Base-by-base conservation (phyloP, 2,888 invertebrate genomes). In the Spodoptera exigua region DNA sequence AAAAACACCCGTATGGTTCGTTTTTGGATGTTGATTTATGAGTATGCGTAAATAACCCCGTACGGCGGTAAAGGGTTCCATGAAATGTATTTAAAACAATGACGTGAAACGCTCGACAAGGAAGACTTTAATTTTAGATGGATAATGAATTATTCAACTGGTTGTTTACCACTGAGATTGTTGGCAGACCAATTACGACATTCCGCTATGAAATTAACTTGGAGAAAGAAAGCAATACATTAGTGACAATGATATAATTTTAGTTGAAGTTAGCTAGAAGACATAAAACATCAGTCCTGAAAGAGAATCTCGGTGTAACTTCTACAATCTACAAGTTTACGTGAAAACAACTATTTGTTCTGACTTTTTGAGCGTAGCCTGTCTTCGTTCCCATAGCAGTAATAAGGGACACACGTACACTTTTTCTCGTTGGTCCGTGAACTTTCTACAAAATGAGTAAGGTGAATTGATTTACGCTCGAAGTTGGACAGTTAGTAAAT, bases 401-500 rank as follows among this genome's bases (percentile, higher is more conserved):
- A 75, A 73, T 76, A 82, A 71, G 75, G 61, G 72, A 61, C 66
- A 68, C 66, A 52, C 44, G 61, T 55, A 67, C 21, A 62, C 76
- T 69, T 21, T 77, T 79, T 74, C 70, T 74, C 70, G 70, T 74
- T 74, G 66, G 60, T 52, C 69, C 66, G 52, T 35, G 59, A 74
- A 72, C 46, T 63, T 57, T 64, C 63, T 60, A 61, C 69, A 73
- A 75, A 79, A 80, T 63, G 60, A 63, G 60, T 56, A 56, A 66
- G 72, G 72, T 71, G 74, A 84, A 83, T 86, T 86, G 86, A 84
- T 86, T 85, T 84, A 85, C 80, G 76, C 70, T 60, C 46, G 54
- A 83, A 85, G 77, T 85, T 84, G 67, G 83, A 86, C 85, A 81
- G 80, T 79, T 84, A 61, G 70, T 80, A 80, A 82, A 84, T 80